Conservation (phyloP, 2,113 vertebrate genomes). For the Sapajus apella region DNA sequence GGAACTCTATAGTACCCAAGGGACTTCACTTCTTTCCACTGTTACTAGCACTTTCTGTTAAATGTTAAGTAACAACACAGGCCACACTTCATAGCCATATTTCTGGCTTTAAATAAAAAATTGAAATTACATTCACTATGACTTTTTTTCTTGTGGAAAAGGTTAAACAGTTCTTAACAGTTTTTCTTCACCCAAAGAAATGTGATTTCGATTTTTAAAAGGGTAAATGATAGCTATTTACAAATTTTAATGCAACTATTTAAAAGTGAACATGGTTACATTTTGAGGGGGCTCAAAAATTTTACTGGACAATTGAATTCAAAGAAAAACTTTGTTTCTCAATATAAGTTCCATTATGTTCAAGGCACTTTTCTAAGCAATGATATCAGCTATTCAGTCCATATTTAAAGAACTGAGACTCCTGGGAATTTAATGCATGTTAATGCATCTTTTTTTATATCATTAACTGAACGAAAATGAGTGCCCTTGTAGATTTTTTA, state of each 20-base stretch:
- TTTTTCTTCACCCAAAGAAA: background rate
- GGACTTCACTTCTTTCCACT: background rate
- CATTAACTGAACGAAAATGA: background rate
- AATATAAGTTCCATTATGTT: background rate
- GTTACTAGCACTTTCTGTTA: background rate
- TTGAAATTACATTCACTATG: background rate
- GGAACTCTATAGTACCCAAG: background rate
- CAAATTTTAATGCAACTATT: background rate
- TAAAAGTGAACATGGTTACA: background rate
- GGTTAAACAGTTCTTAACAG: background rate
- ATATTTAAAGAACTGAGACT: background rate
- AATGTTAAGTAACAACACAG: background rate
- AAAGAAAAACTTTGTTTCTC: background rate
- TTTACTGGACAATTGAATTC: background rate
- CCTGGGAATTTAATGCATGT: background rate
- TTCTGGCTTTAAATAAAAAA: background rate
- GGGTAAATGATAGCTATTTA: background rate
- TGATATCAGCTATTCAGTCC: background rate
- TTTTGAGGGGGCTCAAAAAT: background rate
- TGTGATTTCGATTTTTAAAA: background rate
- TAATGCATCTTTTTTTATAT: background rate
- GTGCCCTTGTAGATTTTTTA: background rate
- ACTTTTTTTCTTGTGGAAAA: background rate
- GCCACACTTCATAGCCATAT: background rate
- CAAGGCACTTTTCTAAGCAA: background rate